These are phyloP conservation scores for Hylaea fasciaria DNA, from an alignment of 2,888 invertebrate species.

Conservation along the genomic window DNA sequence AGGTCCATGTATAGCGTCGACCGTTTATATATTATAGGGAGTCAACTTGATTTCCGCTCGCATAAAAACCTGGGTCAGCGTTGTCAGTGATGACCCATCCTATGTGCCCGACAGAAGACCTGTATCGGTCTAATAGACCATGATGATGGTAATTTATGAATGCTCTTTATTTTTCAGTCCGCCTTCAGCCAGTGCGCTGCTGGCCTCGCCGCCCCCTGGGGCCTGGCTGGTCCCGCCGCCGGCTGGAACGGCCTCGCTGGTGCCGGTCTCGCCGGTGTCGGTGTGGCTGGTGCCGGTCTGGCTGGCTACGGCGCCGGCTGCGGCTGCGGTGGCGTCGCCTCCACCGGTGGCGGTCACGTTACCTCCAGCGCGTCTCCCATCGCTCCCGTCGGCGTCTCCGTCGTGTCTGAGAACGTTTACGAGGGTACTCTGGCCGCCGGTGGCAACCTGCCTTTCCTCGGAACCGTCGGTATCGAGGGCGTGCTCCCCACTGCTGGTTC, in stretches of 20 bases:
- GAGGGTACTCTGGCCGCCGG: slow-evolving; percentile 47
- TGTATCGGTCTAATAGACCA: too few species aligned
- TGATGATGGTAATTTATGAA: too few species aligned
- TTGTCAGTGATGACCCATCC: too few species aligned
- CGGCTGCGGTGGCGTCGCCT: slow-evolving; percentile 17
- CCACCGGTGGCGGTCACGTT: slow-evolving; percentile 42
- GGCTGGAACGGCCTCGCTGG: slow-evolving; percentile 18
- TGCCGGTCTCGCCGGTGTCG: slow-evolving; percentile 3
- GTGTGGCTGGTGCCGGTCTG: slow-evolving; percentile 9
- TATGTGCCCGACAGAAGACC: too few species aligned
- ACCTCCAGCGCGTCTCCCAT: slow-evolving; percentile 49
- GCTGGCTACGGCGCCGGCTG: slow-evolving; percentile 8
- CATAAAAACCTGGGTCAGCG: too few species aligned
- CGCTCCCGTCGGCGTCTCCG: slow-evolving; percentile 47
- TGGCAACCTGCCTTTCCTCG: slow-evolving; percentile 51
- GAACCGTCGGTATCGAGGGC: slow-evolving; percentile 50
- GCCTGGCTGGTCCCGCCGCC: slow-evolving; percentile 8
- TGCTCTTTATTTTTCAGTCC: slow-evolving; percentile 11
- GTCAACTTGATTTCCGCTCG: too few species aligned
- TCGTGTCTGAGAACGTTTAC: slow-evolving; percentile 52
- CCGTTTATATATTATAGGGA: too few species aligned
- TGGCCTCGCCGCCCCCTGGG: too few species aligned
- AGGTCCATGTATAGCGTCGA: too few species aligned
- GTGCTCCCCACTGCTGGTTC: slow-evolving; percentile 53
- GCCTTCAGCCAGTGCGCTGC: slow-evolving; percentile 27